Evolutionary conservation across 2,113 vertebrate genomes (phyloP).

Genomic region (Mirza zaza): DNA sequence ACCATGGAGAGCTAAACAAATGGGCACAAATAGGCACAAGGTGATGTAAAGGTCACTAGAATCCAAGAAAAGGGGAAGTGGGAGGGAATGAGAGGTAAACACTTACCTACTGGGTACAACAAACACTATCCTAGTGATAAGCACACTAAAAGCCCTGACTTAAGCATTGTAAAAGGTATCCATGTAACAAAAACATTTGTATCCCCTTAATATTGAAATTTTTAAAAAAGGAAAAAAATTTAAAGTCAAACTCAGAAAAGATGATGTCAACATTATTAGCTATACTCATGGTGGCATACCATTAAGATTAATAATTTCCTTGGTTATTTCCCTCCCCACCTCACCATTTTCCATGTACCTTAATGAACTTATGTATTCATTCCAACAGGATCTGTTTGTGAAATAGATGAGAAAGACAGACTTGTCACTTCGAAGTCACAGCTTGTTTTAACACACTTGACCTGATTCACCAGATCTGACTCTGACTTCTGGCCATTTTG

Average conservation of each 20-base stretch:
- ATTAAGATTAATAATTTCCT: neutral
- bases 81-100: too few relatives aligned
- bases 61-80: too few relatives aligned
- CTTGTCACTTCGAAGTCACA: neutral
- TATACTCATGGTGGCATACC: neutral
- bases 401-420: neutral
- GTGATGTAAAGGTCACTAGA: too few relatives aligned
- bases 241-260: neutral
- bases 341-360: neutral
- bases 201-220: too few relatives aligned
- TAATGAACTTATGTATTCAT: neutral
- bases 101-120: too few relatives aligned
- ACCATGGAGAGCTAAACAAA: too few relatives aligned
- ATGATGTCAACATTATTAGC: neutral
- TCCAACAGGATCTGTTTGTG: neutral
- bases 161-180: too few relatives aligned
- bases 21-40: too few relatives aligned
- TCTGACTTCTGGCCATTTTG: neutral
- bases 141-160: too few relatives aligned
- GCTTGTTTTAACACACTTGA: neutral
- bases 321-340: neutral
- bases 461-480: neutral
- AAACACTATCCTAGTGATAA: too few relatives aligned
- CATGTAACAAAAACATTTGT: too few relatives aligned
- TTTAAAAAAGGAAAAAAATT: neutral